Evolutionary conservation across 37 sponge, comb jelly and placozoan genomes (phyloP), one percentile per base, ranked within the genome.

Genomic region (Eunapius fragilis): DNA sequence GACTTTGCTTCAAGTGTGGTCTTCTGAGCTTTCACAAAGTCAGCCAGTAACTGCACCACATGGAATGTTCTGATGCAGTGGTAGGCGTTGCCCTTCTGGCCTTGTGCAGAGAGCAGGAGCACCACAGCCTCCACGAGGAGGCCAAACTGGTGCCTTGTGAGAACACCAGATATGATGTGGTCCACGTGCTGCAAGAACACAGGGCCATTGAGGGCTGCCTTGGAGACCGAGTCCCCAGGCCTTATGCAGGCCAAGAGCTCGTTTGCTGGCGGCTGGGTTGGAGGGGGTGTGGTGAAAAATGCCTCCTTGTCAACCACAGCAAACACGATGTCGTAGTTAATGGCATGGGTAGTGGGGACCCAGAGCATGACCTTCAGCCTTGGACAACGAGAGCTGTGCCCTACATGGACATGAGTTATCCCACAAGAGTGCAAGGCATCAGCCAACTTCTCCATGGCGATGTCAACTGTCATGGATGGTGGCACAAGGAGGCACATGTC

Each of bases 31-130:
- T 82, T 49, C 31, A 93, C 67, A 25, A 87, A 86, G 25, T 86
- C 87, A 25, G 84, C 83, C 19, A 96, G 75, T 0, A 93, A 41
- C 69, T 89, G 82, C 24, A 93, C 85, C 28, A 96, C 69, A 82
- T 96, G 96, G 76, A 91, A 96, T 33, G 95, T 96, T 19, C 96
- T 85, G 37, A 91, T 93, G 84, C 95, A 96, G 25, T 88, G 89
- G 71, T 69, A 96, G n/a, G 90, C 85, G 75, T 96, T 96, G 5
- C 96, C 96, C 81, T 96, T 96, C 79, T 79, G 90, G 2, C 92
- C 50, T 27, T 87, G 48, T 35, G 87, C 86, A 13, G 32, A 83
- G 31, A 96, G 79, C 25, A 87, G 74, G 49, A 82, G 84, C 6
- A 86, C 88, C 34, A 67, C 68, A 80, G 91, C 88, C 67, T 93